Percentiles rank a stretch among this genome's conserved stretches.
These are phyloP conservation scores for Anolis sagrei DNA, from an alignment of 2,113 vertebrate genomes.

Conservation along the genomic window DNA sequence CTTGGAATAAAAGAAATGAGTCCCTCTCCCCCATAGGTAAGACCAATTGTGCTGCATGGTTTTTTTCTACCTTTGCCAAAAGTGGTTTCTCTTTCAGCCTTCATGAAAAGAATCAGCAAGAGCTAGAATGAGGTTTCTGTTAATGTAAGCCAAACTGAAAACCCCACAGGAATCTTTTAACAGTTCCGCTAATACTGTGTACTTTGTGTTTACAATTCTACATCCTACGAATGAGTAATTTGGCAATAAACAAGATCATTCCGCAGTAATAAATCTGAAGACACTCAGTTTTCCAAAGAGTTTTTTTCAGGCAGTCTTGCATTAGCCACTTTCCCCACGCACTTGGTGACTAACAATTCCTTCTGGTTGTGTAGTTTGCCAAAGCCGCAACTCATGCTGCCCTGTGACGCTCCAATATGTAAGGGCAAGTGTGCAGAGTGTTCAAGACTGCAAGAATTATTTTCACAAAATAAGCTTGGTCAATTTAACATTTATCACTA, in stretches of 20 bases:
- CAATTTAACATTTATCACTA: constrained; percentile 47
- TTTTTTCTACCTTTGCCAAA: constrained; percentile 27
- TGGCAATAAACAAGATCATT: constrained; percentile 40
- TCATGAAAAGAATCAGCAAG: constrained; percentile 7
- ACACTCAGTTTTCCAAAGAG: constrained; percentile 32
- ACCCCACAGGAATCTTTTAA: constrained; percentile 33
- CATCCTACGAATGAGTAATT: constrained; percentile 33
- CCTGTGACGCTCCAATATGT: constrained; percentile 1
- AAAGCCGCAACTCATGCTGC: neutral
- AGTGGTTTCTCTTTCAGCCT: constrained; percentile 22
- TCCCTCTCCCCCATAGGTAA: neutral
- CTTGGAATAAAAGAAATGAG: neutral
- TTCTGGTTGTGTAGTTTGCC: constrained; percentile 4
- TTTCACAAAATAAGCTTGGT: constrained; percentile 38
- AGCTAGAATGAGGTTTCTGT: constrained; percentile 26
- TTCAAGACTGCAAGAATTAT: constrained; percentile 12
- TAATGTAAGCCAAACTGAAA: constrained; percentile 32
- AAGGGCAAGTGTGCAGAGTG: neutral
- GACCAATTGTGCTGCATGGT: constrained; percentile 42
- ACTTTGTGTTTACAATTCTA: constrained; percentile 49
- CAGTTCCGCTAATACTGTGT: constrained; percentile 39
- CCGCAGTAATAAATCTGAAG: constrained; percentile 1
- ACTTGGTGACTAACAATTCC: neutral
- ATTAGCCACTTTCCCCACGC: neutral
- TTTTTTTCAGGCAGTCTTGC: constrained; percentile 45